These are phyloP conservation scores for Pteruthius melanotis DNA, from an alignment of 2,113 vertebrate species.

Conservation along the genomic window DNA sequence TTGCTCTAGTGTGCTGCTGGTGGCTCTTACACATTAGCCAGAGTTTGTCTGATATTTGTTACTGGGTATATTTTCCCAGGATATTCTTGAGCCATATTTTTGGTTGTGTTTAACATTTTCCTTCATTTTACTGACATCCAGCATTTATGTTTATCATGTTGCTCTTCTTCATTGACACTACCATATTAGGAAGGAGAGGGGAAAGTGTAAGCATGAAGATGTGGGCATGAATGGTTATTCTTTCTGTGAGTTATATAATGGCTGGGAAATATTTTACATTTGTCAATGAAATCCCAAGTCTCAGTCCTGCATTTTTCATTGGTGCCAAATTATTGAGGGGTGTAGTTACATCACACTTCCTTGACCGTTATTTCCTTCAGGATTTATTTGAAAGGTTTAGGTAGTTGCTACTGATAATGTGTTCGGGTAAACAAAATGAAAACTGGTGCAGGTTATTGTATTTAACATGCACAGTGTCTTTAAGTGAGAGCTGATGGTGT, in stretches of 20 bases:
- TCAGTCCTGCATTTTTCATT: not conserved
- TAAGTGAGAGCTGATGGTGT: not conserved
- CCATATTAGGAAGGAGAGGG: not conserved
- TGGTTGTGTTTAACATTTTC: not conserved
- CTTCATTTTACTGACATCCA: not conserved
- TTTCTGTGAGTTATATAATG: not conserved
- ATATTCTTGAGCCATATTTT: not conserved
- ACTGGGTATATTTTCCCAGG: not conserved
- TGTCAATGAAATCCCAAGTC: not conserved
- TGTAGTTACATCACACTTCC: not conserved
- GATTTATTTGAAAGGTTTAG: not conserved
- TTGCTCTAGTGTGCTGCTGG: not conserved
- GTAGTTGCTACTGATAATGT: not conserved
- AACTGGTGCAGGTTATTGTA: not conserved
- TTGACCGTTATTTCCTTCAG: not conserved
- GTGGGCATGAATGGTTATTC: not conserved
- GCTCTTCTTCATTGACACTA: not conserved
- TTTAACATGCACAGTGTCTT: not conserved
- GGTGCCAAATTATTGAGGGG: not conserved
- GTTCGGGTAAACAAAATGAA: slow-evolving; percentile 5
- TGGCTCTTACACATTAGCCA: not conserved
- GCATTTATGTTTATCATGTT: not conserved
- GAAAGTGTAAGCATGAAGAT: not conserved
- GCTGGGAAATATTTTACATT: not conserved
- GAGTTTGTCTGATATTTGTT: not conserved